Evolutionary conservation across 2,113 vertebrate genomes (phyloP).

Genomic region (Myxocyprinus asiaticus): DNA sequence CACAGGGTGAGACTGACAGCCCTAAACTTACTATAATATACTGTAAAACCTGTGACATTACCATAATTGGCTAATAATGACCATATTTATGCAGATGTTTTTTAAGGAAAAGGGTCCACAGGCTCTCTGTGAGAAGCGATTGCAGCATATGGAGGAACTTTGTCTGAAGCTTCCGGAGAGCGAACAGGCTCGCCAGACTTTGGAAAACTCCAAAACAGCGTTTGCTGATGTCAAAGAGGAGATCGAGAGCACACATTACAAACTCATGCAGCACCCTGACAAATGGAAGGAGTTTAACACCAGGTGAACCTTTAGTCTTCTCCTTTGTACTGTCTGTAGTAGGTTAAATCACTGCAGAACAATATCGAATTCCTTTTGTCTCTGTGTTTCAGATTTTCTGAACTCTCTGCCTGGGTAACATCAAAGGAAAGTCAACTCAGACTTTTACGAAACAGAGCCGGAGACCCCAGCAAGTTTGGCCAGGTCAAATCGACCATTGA

Average conservation of each 20-base stretch:
- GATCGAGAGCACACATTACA: constrained; percentile 77
- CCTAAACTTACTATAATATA: no score
- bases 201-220: constrained; percentile 71
- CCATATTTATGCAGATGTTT: constrained; percentile 76
- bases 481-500: constrained; percentile 77
- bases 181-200: constrained; percentile 76
- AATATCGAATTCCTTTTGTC: neutral
- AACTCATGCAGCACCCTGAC: constrained; percentile 82
- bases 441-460: constrained; percentile 77
- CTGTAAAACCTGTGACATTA: neutral
- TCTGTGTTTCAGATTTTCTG: constrained; percentile 79
- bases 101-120: constrained; percentile 89
- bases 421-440: constrained; percentile 82
- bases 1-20: constrained; percentile 80
- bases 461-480: constrained; percentile 78
- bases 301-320: constrained; percentile 72
- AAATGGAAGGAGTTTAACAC: constrained; percentile 88
- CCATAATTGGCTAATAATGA: neutral
- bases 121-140: constrained; percentile 86
- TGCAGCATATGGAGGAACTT: constrained; percentile 89
- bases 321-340: neutral
- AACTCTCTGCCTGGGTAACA: constrained; percentile 85
- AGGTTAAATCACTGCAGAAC: neutral
- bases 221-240: constrained; percentile 81
- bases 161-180: constrained; percentile 85